These are phyloP conservation scores for Ladona fulva DNA, from an alignment of 1,140 invertebrate genomes.

Conservation along the genomic window DNA sequence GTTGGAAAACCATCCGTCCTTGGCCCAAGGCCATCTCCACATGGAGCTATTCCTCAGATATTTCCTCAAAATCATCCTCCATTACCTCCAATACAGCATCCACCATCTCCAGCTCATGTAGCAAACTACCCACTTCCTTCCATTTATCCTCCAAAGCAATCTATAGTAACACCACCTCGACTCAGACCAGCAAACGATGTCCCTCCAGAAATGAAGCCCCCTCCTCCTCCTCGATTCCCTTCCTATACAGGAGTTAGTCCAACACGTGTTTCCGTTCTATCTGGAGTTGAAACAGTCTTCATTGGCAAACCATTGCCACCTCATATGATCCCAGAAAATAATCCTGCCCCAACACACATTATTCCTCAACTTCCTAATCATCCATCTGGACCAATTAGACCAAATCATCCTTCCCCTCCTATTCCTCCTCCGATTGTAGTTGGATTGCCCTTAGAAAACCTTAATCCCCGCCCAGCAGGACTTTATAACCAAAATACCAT, in stretches of 20 bases:
- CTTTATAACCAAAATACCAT: slow-evolving; percentile 17
- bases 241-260: slow-evolving; percentile 20
- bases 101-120: neutral
- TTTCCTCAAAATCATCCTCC: slow-evolving; percentile 8
- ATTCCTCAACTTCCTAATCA: neutral
- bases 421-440: neutral
- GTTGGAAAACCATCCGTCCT: slow-evolving; percentile 67
- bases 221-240: slow-evolving; percentile 39
- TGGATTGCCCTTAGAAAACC: neutral
- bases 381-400: neutral
- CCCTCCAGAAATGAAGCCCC: slow-evolving; percentile 41
- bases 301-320: slow-evolving; percentile 21
- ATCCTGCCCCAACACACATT: slow-evolving; percentile 11
- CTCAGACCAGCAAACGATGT: slow-evolving; percentile 12
- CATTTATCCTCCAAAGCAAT: neutral
- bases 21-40: slow-evolving; percentile 46
- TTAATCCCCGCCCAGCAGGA: slow-evolving; percentile 7
- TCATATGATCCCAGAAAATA: slow-evolving; percentile 11
- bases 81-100: slow-evolving; percentile 9
- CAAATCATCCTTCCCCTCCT: neutral
- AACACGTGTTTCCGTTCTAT: slow-evolving; percentile 25
- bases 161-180: neutral
- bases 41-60: slow-evolving; percentile 23
- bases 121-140: neutral
- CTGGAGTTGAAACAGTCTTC: slow-evolving; percentile 27